A percentile compares a stretch with the other conserved stretches of the same genome.
Conservation (phyloP, 2,113 vertebrate species). For the Oreochromis aureus region DNA sequence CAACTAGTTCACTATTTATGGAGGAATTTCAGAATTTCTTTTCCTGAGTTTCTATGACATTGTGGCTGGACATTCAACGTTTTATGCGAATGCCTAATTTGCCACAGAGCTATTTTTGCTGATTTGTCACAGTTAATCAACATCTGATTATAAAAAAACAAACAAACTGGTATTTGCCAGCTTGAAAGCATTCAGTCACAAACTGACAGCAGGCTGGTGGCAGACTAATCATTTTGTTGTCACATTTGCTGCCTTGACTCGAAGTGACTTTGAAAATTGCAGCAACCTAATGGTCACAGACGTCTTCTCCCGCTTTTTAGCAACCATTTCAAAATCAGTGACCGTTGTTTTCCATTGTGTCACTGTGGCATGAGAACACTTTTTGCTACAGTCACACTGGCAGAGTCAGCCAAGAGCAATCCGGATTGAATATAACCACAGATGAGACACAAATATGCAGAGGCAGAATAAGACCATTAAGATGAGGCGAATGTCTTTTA, state of each 20-base stretch:
- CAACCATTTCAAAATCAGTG: not conserved
- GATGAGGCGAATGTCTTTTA: not conserved
- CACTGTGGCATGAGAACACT: not conserved
- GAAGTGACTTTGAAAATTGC: not conserved
- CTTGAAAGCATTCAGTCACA: not conserved
- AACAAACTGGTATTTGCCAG: not conserved
- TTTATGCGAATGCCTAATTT: not conserved
- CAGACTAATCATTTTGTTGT: not conserved
- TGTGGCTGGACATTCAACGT: not conserved
- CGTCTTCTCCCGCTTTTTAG: not conserved
- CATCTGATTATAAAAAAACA: not conserved
- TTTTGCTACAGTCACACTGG: not conserved
- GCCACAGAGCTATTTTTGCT: not conserved
- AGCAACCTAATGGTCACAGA: not conserved
- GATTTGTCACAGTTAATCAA: not conserved
- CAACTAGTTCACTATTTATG: not conserved
- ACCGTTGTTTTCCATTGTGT: not conserved
- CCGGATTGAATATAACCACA: not conserved
- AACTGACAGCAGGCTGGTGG: not conserved
- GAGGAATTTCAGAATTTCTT: not conserved
- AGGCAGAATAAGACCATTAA: conserved; percentile 8
- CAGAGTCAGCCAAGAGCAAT: not conserved
- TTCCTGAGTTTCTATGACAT: not conserved
- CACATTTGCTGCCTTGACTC: not conserved
- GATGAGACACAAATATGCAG: not conserved